Conservation (phyloP, 2,888 invertebrate species). For the Nipponacmea schrenckii region DNA sequence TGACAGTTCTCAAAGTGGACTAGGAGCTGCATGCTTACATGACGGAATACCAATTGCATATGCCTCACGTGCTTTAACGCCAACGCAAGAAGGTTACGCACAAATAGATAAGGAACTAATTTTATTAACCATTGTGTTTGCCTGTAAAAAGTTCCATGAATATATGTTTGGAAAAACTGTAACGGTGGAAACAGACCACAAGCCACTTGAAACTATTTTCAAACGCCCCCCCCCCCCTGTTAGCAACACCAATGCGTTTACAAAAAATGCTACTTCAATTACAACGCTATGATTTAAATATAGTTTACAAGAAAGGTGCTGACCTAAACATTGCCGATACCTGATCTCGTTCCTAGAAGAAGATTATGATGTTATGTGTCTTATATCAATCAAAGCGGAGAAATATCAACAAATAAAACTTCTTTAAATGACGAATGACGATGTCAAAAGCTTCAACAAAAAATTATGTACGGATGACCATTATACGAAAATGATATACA, state of each 20-base stretch:
- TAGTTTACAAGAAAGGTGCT: too few species aligned
- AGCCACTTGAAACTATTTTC: constrained; percentile 16
- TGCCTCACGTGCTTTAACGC: constrained; percentile 20
- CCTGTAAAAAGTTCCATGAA: constrained; percentile 16
- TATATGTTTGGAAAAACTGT: constrained; percentile 28
- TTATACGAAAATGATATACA: background rate
- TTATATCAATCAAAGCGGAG: too few species aligned
- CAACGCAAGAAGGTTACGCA: constrained; percentile 18
- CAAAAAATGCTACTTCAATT: constrained; percentile 12
- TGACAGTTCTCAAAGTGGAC: constrained; percentile 23
- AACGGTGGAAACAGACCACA: background rate
- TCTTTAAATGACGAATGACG: too few species aligned
- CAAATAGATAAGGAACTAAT: constrained; percentile 17
- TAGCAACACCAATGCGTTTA: constrained; percentile 15
- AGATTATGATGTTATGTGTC: too few species aligned
- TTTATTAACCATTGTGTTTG: constrained; percentile 9
- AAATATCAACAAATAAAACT: too few species aligned
- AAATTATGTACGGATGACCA: too few species aligned
- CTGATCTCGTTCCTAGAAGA: constrained; percentile 11
- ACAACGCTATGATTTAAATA: constrained; percentile 27
- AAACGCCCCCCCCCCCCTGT: constrained; percentile 9
- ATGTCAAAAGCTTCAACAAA: too few species aligned
- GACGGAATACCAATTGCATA: constrained; percentile 18
- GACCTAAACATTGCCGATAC: constrained; percentile 22
- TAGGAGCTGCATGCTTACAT: constrained; percentile 14